phyloP scores from a whole-genome alignment of 2,888 invertebrate species.

The Cerastis leucographa region DNA sequence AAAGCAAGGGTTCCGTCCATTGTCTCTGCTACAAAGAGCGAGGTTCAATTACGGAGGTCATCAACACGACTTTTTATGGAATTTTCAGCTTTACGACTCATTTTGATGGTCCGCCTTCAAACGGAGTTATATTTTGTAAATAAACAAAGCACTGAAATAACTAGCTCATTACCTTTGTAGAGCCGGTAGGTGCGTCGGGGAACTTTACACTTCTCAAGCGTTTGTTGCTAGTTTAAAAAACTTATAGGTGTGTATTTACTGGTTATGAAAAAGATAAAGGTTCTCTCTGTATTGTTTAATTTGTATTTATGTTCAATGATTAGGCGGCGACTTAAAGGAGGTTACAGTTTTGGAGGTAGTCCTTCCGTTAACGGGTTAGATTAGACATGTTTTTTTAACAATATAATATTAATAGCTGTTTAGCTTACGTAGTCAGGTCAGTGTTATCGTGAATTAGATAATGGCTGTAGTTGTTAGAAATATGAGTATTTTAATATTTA shows the following conservation, averaged over 20 bases:
- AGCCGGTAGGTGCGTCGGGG: constrained; percentile 84
- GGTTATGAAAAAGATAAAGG: constrained; percentile 67
- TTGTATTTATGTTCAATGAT: constrained; percentile 64
- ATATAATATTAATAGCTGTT: constrained; percentile 27
- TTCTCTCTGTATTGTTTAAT: constrained; percentile 60
- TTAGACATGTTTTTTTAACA: constrained; percentile 6
- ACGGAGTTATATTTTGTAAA: constrained; percentile 91
- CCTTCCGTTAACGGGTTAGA: constrained; percentile 15
- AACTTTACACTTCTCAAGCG: constrained; percentile 72
- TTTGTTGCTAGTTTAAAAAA: constrained; percentile 78
- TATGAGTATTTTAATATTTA: constrained; percentile 20
- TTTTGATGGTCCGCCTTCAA: constrained; percentile 91
- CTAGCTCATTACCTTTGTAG: constrained; percentile 89
- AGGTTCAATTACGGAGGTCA: constrained; percentile 89
- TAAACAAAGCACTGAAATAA: constrained; percentile 90
- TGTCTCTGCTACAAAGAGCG: constrained; percentile 89
- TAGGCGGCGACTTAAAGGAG: constrained; percentile 46
- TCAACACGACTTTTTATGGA: constrained; percentile 91
- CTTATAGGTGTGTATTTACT: constrained; percentile 72
- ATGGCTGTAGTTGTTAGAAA: constrained; percentile 24
- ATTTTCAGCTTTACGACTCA: constrained; percentile 89
- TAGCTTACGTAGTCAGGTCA: constrained; percentile 15
- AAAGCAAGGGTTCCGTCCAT: constrained; percentile 83
- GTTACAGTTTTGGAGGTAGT: constrained; percentile 24
- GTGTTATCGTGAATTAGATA: constrained; percentile 35